phyloP scores from a whole-genome alignment of 2,888 invertebrate genomes.

The Hyposoter didymator region DNA sequence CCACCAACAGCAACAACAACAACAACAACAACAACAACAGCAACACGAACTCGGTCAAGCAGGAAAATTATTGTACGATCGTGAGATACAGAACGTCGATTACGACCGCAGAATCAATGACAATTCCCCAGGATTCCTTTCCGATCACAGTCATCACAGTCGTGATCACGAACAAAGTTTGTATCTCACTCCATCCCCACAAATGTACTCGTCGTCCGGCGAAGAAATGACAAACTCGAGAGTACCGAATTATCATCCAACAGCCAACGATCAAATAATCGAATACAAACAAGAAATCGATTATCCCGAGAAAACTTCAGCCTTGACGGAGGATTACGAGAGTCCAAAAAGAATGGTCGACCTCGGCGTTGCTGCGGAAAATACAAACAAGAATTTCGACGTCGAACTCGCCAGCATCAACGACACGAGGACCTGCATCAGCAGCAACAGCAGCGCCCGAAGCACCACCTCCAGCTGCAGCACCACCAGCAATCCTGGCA shows the following conservation, averaged over 20 bases:
- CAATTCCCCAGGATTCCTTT: conserved; percentile 75
- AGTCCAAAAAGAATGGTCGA: conserved; percentile 50
- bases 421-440: conserved; percentile 45
- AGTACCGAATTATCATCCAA: conserved; percentile 59
- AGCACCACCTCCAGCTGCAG: conserved; percentile 50
- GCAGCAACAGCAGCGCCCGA: conserved; percentile 50
- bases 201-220: conserved; percentile 73
- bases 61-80: conserved; percentile 71
- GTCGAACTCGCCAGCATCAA: conserved; percentile 29
- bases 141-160: conserved; percentile 79
- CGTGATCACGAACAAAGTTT: conserved; percentile 77
- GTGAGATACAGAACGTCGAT: conserved; percentile 70
- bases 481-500: conserved; percentile 43
- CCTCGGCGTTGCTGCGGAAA: conserved; percentile 1
- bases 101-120: conserved; percentile 74
- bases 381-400: conserved; percentile 39
- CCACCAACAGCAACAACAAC: conserved; percentile 52
- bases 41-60: conserved; percentile 68
- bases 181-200: conserved; percentile 73
- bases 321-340: conserved; percentile 40
- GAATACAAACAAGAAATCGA: conserved; percentile 70
- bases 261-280: conserved; percentile 50
- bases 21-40: conserved; percentile 70
- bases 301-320: conserved; percentile 37
- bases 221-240: conserved; percentile 70